Evolutionary conservation across 2,797 vertebrate genomes (phyloP).

Genomic region (Falco biarmicus): DNA sequence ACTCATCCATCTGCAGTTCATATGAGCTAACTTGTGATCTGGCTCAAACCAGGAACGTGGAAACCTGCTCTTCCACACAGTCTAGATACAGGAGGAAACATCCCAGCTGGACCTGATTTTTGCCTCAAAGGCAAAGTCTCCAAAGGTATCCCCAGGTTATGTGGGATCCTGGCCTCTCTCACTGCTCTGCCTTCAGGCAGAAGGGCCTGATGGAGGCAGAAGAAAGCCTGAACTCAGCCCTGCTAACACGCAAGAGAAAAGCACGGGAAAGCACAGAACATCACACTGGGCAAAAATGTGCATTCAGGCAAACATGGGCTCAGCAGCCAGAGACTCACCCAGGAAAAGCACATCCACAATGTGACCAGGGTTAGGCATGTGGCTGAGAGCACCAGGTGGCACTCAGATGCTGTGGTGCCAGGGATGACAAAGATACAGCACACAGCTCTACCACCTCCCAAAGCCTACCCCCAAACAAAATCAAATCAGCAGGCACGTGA

Average conservation of each 20-base stretch:
- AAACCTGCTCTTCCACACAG: background rate
- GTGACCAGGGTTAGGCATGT: rapidly evolving
- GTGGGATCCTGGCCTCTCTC: background rate
- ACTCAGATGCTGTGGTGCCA: background rate
- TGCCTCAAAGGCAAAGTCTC: background rate
- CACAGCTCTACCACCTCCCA: background rate
- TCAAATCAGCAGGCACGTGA: background rate
- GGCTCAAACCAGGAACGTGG: background rate
- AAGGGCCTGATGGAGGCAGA: rapidly evolving
- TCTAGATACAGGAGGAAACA: background rate
- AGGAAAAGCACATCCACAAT: rapidly evolving
- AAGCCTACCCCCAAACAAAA: background rate
- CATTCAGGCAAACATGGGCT: background rate
- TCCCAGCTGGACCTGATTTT: background rate
- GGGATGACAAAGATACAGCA: background rate
- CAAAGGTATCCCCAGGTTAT: background rate
- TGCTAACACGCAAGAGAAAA: background rate
- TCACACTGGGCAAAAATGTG: rapidly evolving
- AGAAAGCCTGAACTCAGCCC: background rate
- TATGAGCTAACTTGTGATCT: background rate
- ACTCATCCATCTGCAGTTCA: background rate
- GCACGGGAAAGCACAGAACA: background rate
- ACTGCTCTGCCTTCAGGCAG: background rate
- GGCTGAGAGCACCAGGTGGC: slow-evolving; percentile 31
- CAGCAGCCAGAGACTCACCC: background rate